Conservation (phyloP, 2,888 invertebrate species). For the Orthonychiurus folsomi region DNA sequence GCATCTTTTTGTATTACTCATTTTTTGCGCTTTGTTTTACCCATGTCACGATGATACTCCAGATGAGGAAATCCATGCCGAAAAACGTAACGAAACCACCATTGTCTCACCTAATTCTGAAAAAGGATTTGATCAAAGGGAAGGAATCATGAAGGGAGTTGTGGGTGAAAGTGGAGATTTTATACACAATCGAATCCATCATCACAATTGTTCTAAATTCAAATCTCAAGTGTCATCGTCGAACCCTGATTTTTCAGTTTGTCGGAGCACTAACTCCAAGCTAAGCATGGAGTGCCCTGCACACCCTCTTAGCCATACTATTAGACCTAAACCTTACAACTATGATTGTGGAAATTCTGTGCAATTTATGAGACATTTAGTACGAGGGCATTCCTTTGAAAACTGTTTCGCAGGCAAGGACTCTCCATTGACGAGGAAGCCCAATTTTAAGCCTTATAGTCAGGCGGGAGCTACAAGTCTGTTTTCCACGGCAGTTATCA, state of each 20-base stretch:
- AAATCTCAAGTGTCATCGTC: conserved; percentile 4
- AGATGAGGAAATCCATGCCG: not conserved
- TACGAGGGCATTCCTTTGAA: conserved; percentile 4
- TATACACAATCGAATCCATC: not conserved
- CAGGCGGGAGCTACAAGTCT: conserved; percentile 53
- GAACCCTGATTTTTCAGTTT: not conserved
- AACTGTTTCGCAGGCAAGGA: conserved; percentile 15
- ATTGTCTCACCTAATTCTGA: not conserved
- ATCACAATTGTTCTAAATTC: not conserved
- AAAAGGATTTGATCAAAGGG: not conserved
- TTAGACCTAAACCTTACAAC: not conserved
- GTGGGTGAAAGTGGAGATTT: not conserved
- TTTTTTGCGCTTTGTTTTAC: not conserved
- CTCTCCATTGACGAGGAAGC: conserved; percentile 16
- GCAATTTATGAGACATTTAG: not conserved
- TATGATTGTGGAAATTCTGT: not conserved
- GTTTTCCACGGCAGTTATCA: conserved; percentile 93
- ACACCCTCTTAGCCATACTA: not conserved
- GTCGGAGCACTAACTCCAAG: not conserved
- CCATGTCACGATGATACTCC: not conserved
- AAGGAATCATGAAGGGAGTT: not conserved
- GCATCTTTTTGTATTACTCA: not conserved
- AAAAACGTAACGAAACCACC: not conserved
- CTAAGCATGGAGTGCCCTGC: conserved; percentile 5
- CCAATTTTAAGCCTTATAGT: conserved; percentile 21